phyloP scores from a whole-genome alignment of 2,113 vertebrate genomes.

The Candoia aspera region DNA sequence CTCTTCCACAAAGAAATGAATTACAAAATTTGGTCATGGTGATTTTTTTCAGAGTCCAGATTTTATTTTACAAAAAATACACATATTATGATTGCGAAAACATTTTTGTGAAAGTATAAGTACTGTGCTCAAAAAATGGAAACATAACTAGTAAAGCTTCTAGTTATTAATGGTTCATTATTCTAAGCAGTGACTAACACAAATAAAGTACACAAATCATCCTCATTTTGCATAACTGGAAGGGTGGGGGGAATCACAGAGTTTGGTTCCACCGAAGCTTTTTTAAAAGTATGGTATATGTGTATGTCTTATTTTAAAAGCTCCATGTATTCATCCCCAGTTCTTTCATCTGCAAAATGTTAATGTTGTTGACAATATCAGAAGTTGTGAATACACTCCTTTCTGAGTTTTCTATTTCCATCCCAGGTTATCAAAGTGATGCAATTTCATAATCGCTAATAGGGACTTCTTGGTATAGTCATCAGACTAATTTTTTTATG shows the following conservation, averaged over 20 bases:
- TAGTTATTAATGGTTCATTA: not conserved
- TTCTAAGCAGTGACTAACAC: not conserved
- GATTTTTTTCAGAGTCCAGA: not conserved
- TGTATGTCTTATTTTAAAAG: not conserved
- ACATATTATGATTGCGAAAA: not conserved
- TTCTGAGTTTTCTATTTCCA: not conserved
- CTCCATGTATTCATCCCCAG: not conserved
- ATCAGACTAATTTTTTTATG: not conserved
- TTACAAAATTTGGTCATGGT: not conserved
- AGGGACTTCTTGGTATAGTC: not conserved
- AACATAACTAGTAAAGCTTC: not conserved
- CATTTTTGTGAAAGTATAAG: not conserved
- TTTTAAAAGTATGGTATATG: not conserved
- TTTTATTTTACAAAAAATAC: not conserved
- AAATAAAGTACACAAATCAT: not conserved
- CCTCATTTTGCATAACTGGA: not conserved
- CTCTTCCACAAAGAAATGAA: not conserved
- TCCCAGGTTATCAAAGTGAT: not conserved
- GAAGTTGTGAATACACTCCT: not conserved
- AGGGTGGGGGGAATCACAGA: not conserved
- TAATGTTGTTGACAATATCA: not conserved
- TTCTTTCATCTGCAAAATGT: not conserved
- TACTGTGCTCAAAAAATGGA: not conserved
- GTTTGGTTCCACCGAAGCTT: not conserved
- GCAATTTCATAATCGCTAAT: not conserved